phyloP scores from a whole-genome alignment of 1,140 invertebrate genomes.

The Drosophila suzukii region DNA sequence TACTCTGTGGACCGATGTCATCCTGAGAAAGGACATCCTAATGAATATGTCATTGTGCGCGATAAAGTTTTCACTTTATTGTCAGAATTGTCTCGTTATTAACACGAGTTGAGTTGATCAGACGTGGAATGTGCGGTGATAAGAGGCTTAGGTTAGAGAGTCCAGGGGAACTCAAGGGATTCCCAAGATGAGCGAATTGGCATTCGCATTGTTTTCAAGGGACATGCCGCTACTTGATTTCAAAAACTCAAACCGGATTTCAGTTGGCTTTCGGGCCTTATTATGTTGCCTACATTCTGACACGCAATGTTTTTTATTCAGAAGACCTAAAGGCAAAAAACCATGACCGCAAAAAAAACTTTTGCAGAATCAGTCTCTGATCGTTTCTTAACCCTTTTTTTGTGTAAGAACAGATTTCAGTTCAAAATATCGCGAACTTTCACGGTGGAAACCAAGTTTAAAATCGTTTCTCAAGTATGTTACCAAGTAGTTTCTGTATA shows the following conservation, averaged over 20 bases:
- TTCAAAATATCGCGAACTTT: not conserved
- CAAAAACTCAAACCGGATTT: constrained; percentile 32
- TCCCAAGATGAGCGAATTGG: constrained; percentile 19
- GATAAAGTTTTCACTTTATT: constrained; percentile 62
- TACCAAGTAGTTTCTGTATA: no score
- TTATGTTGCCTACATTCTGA: constrained; percentile 33
- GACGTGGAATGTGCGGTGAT: constrained; percentile 45
- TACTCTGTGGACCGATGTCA: constrained; percentile 42
- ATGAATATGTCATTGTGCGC: constrained; percentile 57
- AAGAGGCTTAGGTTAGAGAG: constrained; percentile 33
- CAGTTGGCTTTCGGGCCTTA: constrained; percentile 12
- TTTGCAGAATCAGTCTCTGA: not conserved
- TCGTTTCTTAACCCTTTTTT: not conserved
- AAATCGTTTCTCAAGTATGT: not conserved
- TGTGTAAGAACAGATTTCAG: not conserved
- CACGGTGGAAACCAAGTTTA: no score
- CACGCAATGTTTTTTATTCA: constrained; percentile 22
- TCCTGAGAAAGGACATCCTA: constrained; percentile 57
- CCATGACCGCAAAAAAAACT: constrained; percentile 20
- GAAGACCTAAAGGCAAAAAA: not conserved
- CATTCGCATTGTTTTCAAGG: constrained; percentile 38
- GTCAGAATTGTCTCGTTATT: constrained; percentile 58
- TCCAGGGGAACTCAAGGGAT: constrained; percentile 1
- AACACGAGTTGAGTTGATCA: constrained; percentile 50
- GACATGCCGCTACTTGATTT: constrained; percentile 29